These are phyloP conservation scores for Tapirus indicus DNA, from an alignment of 2,797 vertebrate species.

Conservation along the genomic window DNA sequence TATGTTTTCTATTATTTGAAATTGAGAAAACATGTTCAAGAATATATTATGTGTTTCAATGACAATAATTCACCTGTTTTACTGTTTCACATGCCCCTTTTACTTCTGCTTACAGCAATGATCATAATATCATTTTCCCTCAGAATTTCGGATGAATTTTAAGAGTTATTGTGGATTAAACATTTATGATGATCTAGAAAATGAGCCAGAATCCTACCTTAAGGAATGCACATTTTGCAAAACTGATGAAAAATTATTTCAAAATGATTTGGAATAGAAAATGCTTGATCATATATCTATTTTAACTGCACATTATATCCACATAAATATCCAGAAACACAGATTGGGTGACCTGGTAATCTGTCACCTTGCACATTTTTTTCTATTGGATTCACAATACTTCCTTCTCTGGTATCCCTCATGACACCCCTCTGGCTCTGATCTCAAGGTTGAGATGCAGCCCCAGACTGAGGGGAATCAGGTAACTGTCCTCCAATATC, in stretches of 20 bases:
- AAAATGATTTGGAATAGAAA: neutral
- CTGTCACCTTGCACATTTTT: neutral
- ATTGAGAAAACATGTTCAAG: neutral
- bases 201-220: neutral
- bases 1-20: neutral
- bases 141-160: neutral
- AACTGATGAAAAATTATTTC: neutral
- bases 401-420: too few relatives aligned
- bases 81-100: neutral
- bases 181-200: neutral
- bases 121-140: neutral
- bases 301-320: neutral
- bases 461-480: accelerated
- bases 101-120: neutral
- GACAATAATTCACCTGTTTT: neutral
- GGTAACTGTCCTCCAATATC: too few relatives aligned
- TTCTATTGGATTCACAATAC: neutral
- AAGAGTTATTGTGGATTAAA: neutral
- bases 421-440: too few relatives aligned
- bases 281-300: neutral
- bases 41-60: neutral
- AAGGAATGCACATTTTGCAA: neutral
- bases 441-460: neutral
- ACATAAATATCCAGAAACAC: neutral
- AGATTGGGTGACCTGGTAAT: neutral